Base-by-base conservation (phyloP, 2,113 vertebrate species). In the Psittacara wagleri region DNA sequence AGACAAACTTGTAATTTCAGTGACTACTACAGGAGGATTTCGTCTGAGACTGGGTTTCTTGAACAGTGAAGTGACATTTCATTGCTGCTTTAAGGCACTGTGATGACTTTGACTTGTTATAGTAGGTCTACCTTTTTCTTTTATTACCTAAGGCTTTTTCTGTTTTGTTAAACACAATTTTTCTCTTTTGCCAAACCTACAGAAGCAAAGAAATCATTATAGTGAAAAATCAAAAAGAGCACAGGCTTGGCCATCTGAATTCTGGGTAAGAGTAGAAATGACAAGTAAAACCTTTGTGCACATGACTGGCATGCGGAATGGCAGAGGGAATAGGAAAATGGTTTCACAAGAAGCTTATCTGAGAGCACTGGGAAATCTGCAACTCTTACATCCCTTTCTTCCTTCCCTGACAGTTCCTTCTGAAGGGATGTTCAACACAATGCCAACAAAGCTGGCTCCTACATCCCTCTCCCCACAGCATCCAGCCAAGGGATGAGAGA, bases 151-250 rank as follows among this genome's bases (percentile, higher is more conserved):
- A 67, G 90, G 90, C 82, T 67, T 77, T 17, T 61, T 59, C 70
- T 95, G 82, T 74, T 94, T 86, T 90, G 85, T 95, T 96, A 87
- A 93, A 95, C 86, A 41, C 67, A 49, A 29, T 68, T 67, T 28
- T 91, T 39, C 83, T 82, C 68, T 94, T 92, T 94, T 87, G 67
- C 64, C 72, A 90, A 96, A 90, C 35, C 33, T 87, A 63, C 84
- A 98, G 97, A 94, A 97, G 90, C 74, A 75, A 88, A 93, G 96
- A 94, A 77, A 83, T 95, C 89, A 75, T 86, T 93, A 80, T 67
- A 87, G 41, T 66, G 86, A 96, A 83, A 81, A 73, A 52, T 63
- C 94, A 73, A 80, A 87, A 64, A 43, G 52, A 88, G 66, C 93
- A 76, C 79, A 94, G 88, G 95, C 89, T 97, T 97, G 92, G 59